These are phyloP conservation scores for Acanthopleura granulata DNA, from an alignment of 2,888 invertebrate species.

Conservation along the genomic window DNA sequence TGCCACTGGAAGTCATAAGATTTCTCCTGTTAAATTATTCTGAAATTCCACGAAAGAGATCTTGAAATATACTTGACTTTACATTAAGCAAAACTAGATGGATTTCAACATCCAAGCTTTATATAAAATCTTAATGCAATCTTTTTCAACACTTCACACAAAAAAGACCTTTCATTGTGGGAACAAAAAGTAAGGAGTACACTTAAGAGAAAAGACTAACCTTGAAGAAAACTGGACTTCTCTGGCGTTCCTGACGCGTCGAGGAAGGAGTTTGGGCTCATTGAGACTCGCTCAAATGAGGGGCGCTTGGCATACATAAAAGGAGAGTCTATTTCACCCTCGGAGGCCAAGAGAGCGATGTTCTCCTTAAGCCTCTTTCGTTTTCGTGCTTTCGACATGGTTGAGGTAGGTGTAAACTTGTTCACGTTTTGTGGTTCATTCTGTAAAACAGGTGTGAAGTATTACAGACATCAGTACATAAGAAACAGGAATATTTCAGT, in stretches of 20 bases:
- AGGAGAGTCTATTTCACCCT: constrained; percentile 64
- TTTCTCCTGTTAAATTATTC: no score
- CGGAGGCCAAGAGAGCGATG: constrained; percentile 73
- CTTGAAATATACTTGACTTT: no score
- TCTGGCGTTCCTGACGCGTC: constrained; percentile 81
- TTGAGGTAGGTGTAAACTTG: constrained; percentile 42
- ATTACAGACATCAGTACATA: no score
- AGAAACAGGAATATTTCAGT: no score
- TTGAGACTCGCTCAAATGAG: constrained; percentile 88
- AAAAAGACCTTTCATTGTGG: no score
- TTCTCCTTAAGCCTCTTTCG: constrained; percentile 83
- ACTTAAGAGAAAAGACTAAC: not conserved
- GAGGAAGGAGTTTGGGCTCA: constrained; percentile 85
- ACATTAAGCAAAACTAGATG: no score
- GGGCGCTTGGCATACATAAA: constrained; percentile 79
- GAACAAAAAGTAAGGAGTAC: not conserved
- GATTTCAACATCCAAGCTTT: no score
- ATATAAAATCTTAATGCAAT: no score
- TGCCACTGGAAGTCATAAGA: no score
- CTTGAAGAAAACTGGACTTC: constrained; percentile 44
- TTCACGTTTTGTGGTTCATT: constrained; percentile 20
- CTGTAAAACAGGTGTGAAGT: no score
- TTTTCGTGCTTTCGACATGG: constrained; percentile 76
- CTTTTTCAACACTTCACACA: no score
- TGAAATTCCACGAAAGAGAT: no score